These are phyloP conservation scores for Dendroctonus valens DNA, from an alignment of 1,140 invertebrate genomes.

Conservation along the genomic window DNA sequence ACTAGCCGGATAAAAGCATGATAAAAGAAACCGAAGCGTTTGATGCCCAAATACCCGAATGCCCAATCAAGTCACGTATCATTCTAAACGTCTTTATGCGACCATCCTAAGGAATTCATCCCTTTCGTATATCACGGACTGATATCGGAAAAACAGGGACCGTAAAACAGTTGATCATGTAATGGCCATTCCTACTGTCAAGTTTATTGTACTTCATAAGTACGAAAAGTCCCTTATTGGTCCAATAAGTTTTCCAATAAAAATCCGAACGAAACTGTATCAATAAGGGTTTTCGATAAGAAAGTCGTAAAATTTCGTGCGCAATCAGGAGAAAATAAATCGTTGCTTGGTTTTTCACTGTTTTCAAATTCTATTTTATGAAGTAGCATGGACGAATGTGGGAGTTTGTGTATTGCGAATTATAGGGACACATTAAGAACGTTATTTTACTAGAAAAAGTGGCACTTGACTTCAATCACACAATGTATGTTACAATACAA, in stretches of 20 bases:
- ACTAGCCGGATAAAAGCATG: too few relatives aligned
- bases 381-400: too few relatives aligned
- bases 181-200: conserved; percentile 30
- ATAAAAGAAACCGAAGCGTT: too few relatives aligned
- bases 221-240: conserved; percentile 22
- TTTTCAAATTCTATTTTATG: too few relatives aligned
- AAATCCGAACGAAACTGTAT: conserved; percentile 13
- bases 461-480: too few relatives aligned
- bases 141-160: conserved; percentile 15
- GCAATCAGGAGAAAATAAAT: too few relatives aligned
- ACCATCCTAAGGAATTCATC: conserved; percentile 6
- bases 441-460: too few relatives aligned
- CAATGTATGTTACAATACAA: too few relatives aligned
- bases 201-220: conserved; percentile 31
- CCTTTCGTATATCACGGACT: conserved; percentile 13
- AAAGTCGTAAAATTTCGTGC: conserved; percentile 9
- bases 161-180: conserved; percentile 34
- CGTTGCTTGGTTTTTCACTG: too few relatives aligned
- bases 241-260: conserved; percentile 25
- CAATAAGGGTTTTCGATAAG: conserved; percentile 23
- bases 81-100: conserved; percentile 17
- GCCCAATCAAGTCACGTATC: conserved; percentile 19
- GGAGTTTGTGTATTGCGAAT: too few relatives aligned
- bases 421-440: too few relatives aligned
- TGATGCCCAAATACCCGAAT: neutral